These are phyloP conservation scores for Volucella inanis DNA, from an alignment of 2,888 invertebrate genomes.

Conservation along the genomic window DNA sequence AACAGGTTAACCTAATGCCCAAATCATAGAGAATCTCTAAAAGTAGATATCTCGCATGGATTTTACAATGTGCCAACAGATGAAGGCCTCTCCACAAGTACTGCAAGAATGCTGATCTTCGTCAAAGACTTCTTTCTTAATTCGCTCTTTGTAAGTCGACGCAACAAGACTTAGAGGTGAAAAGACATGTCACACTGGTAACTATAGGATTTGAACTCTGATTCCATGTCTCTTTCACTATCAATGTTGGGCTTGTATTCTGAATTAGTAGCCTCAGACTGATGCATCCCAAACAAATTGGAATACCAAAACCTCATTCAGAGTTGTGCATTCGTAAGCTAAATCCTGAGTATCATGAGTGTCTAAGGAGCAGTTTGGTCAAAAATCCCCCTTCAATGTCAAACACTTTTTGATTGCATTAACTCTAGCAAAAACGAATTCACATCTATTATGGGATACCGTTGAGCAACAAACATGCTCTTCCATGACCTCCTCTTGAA, in stretches of 20 bases:
- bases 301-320: constrained; percentile 93
- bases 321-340: constrained; percentile 90
- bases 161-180: constrained; percentile 89
- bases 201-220: constrained; percentile 86
- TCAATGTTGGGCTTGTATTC: constrained; percentile 82
- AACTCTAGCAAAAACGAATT: constrained; percentile 89
- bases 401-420: constrained; percentile 82
- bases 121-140: constrained; percentile 78
- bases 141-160: constrained; percentile 86
- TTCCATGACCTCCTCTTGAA: constrained; percentile 41
- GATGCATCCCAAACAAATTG: constrained; percentile 85
- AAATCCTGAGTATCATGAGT: constrained; percentile 92
- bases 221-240: constrained; percentile 83
- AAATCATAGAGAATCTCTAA: constrained; percentile 75
- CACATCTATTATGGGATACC: constrained; percentile 87
- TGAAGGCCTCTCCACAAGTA: constrained; percentile 91
- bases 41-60: constrained; percentile 87
- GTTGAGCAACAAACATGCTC: constrained; percentile 63
- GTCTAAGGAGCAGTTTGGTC: constrained; percentile 83
- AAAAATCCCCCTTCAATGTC: neutral
- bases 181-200: constrained; percentile 91
- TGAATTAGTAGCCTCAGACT: constrained; percentile 84
- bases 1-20: neutral
- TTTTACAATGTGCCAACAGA: constrained; percentile 90
- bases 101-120: constrained; percentile 87